Percentiles rank a stretch among this genome's conserved stretches.
Evolutionary conservation across 1,140 invertebrate genomes (phyloP).

Genomic region (Drosophila nikananu): DNA sequence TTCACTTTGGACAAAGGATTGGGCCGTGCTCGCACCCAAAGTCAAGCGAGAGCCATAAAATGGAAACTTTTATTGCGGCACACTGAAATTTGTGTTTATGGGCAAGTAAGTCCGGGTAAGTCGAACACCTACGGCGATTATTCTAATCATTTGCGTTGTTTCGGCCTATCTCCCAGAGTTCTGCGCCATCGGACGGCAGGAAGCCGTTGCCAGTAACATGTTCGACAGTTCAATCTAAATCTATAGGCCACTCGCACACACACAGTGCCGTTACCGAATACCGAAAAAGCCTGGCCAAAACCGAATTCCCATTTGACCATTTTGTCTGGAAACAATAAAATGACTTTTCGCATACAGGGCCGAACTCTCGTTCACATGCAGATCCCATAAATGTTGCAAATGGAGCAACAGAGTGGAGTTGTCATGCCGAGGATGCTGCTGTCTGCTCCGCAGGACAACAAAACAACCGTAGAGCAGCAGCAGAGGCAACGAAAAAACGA

Average conservation of each 20-base stretch:
- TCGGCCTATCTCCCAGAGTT: slow-evolving; percentile 26
- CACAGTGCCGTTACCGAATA: neutral
- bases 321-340: slow-evolving; percentile 80
- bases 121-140: slow-evolving; percentile 70
- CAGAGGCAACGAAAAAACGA: slow-evolving; percentile 35
- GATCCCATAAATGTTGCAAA: slow-evolving; percentile 75
- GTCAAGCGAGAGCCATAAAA: slow-evolving; percentile 59
- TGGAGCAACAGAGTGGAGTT: slow-evolving; percentile 74
- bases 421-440: slow-evolving; percentile 53
- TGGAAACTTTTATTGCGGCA: slow-evolving; percentile 46
- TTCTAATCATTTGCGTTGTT: slow-evolving; percentile 76
- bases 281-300: slow-evolving; percentile 44
- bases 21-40: slow-evolving; percentile 14
- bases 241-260: slow-evolving; percentile 59
- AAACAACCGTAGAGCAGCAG: slow-evolving; percentile 42
- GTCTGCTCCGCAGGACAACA: slow-evolving; percentile 25
- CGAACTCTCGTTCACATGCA: slow-evolving; percentile 19
- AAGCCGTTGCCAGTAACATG: slow-evolving; percentile 45
- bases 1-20: slow-evolving; percentile 49
- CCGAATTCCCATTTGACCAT: slow-evolving; percentile 78
- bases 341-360: slow-evolving; percentile 51
- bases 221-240: slow-evolving; percentile 79
- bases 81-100: slow-evolving; percentile 52
- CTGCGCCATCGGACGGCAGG: neutral
- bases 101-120: slow-evolving; percentile 41